Percentiles rank a stretch among this genome's conserved stretches.
These are phyloP conservation scores for Drepana falcataria DNA, from an alignment of 2,888 invertebrate species.

Conservation along the genomic window DNA sequence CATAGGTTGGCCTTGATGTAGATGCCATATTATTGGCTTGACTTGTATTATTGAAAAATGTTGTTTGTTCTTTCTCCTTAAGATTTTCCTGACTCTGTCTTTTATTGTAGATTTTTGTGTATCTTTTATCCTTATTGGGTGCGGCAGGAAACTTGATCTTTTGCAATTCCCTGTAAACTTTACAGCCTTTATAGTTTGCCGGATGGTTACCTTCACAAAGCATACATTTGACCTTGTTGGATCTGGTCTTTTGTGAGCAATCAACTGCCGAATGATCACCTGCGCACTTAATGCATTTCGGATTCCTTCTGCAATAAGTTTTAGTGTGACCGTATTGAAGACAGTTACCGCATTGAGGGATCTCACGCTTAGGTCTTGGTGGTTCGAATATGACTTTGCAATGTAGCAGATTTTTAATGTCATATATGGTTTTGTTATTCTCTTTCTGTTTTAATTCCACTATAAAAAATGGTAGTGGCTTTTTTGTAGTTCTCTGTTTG, in stretches of 20 bases:
- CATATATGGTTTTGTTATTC: conserved; percentile 1
- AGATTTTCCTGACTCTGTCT: too few relatives aligned
- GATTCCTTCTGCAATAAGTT: neutral
- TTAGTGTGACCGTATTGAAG: neutral
- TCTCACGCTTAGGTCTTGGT: neutral
- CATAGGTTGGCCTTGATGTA: too few relatives aligned
- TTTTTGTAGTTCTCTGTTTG: conserved; percentile 4
- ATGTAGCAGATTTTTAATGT: neutral
- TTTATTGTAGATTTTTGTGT: too few relatives aligned
- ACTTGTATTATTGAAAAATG: too few relatives aligned
- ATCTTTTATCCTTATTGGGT: too few relatives aligned
- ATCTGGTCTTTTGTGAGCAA: neutral
- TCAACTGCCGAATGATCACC: neutral
- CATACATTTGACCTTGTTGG: neutral
- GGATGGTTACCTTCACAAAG: too few relatives aligned
- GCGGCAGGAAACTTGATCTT: too few relatives aligned
- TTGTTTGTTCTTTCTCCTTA: too few relatives aligned
- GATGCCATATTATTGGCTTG: too few relatives aligned
- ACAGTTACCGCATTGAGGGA: neutral
- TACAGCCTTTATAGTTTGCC: too few relatives aligned
- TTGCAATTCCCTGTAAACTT: too few relatives aligned
- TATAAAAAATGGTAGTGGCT: conserved; percentile 3
- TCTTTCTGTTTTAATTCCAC: conserved; percentile 2
- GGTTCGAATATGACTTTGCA: neutral
- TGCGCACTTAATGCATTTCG: neutral